A percentile compares a stretch with the other conserved stretches of the same genome.
These are phyloP conservation scores for Enteromius radiatus DNA, from an alignment of 2,797 vertebrate genomes.

Conservation along the genomic window DNA sequence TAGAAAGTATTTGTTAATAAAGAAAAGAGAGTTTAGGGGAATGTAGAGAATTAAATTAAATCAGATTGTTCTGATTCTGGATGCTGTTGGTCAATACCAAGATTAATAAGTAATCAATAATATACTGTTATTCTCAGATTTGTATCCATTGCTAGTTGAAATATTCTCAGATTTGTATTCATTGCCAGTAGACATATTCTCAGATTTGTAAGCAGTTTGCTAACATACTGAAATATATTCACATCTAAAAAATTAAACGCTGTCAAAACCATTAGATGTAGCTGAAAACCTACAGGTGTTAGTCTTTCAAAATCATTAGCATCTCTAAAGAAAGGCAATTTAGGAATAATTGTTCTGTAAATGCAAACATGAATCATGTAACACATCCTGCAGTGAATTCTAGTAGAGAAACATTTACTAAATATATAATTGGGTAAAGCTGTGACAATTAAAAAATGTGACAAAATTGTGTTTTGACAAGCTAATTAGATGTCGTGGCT, in stretches of 20 bases:
- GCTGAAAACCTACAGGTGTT: neutral
- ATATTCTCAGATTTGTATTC: too few relatives aligned
- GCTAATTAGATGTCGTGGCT: neutral
- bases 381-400: neutral
- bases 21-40: neutral
- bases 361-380: neutral
- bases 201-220: too few relatives aligned
- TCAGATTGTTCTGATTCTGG: neutral
- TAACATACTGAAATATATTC: neutral
- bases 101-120: neutral
- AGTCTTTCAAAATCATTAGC: neutral
- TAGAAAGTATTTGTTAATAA: neutral
- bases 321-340: neutral
- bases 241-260: too few relatives aligned
- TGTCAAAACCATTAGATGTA: neutral
- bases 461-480: neutral
- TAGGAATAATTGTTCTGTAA: neutral
- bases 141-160: neutral
- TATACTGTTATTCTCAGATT: neutral
- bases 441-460: neutral
- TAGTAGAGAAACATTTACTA: neutral
- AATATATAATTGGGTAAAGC: neutral
- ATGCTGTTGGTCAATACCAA: slow-evolving; percentile 1
- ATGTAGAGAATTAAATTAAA: neutral
- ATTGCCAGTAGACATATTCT: too few relatives aligned